Base-by-base conservation (phyloP, 2,113 vertebrate genomes). In the Cranoglanis bouderius region DNA sequence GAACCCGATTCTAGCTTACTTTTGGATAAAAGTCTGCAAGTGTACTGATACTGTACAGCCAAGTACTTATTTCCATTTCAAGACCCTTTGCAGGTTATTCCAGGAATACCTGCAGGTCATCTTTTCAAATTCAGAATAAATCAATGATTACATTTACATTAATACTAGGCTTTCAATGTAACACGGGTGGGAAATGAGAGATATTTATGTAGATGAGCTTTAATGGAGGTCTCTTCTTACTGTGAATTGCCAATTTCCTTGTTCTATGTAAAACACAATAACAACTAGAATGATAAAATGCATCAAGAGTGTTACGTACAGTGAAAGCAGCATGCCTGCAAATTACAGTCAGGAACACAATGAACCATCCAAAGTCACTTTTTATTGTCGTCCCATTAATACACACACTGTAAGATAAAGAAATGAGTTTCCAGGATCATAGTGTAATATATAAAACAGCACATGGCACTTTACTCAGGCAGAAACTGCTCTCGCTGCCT, bases 401-500 rank as follows among this genome's bases (percentile, higher is more conserved):
- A 82, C 55, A 40, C 81, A 61, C 12, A 61, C 21, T 1, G 2
- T 29, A 59, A 38, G 9, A 83, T 43, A 9, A 43, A 61, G 38
- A 83, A 83, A 83, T 6, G 4, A n/a, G 21, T 43, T 43, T 43
- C 38, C 2, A 14, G 81, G 55, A 82, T 59, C 53, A 82, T 26
- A 40, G 53, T 19, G 46, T 80, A 80, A 80, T 24, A 59, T 40
- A 82, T 24, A 40, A 57, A 82, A 38, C 19, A 24, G 14, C n/a
- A 82, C 32, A 82, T 3, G 4, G 29, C 14, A 35, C 46, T 77
- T 26, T 13, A 75, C 26, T 4, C 16, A 9, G 3, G 70, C 51
- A 84, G 26, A 35, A 90, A 67, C 57, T 46, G 78, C 57, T 87
- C 40, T n/a, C 13, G 8, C 61, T 78, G 19, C 40, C n/a, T 72